Conservation (phyloP, 2,113 vertebrate genomes). For the Chascanopsetta lugubris region DNA sequence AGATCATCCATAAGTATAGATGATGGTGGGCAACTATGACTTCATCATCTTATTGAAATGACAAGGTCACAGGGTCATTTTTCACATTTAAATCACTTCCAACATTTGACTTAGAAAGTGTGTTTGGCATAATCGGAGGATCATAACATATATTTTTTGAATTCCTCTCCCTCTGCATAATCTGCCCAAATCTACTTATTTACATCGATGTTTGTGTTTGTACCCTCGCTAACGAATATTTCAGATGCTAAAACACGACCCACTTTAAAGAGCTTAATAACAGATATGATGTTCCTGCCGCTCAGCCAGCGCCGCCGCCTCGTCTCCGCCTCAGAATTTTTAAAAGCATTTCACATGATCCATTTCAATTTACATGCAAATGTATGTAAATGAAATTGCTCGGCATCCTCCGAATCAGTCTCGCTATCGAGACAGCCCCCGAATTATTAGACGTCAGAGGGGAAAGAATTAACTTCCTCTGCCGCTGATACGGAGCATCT, state of each 20-base stretch:
- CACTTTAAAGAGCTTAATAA: neutral
- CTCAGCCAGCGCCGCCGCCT: neutral
- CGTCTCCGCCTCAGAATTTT: slow-evolving; percentile 27
- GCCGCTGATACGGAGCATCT: slow-evolving; percentile 12
- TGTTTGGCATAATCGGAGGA: neutral
- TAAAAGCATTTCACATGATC: slow-evolving; percentile 41
- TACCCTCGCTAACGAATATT: neutral
- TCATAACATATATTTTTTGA: neutral
- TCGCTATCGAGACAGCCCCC: slow-evolving; percentile 26
- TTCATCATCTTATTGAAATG: neutral
- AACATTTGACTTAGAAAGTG: too few species aligned
- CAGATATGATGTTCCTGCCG: slow-evolving; percentile 21
- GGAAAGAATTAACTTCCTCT: slow-evolving; percentile 44
- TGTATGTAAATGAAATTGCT: slow-evolving; percentile 60
- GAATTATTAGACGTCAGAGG: slow-evolving; percentile 50
- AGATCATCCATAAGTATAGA: neutral
- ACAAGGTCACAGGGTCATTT: neutral
- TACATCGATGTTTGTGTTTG: neutral
- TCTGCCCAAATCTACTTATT: neutral
- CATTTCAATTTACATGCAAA: slow-evolving; percentile 64
- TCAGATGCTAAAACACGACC: slow-evolving; percentile 23
- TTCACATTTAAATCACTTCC: too few species aligned
- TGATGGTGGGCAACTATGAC: neutral
- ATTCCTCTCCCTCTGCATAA: neutral
- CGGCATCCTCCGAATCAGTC: slow-evolving; percentile 27